Base-by-base conservation (phyloP, 2,797 vertebrate species). In the Glyptemys insculpta region DNA sequence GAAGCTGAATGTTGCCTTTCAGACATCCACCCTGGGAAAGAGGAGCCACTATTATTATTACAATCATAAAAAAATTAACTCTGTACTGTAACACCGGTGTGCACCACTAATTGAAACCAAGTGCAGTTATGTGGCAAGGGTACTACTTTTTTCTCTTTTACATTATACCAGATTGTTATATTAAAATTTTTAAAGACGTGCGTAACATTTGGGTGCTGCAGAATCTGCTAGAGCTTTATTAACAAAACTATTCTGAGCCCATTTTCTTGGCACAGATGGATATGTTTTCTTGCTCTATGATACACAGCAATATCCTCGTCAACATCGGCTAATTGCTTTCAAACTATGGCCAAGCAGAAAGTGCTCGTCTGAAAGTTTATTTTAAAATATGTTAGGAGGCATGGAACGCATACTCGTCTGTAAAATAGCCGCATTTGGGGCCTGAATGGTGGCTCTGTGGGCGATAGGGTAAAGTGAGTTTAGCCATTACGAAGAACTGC, bases 281-380 rank as follows among this genome's bases (percentile, higher is more conserved):
- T 93, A 95, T 95, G 83, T 97, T 97, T 96, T 95, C 94, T 97
- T 97, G 96, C 95, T 97, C 96, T 97, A 95, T 97, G 96, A 97
- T 96, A 95, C 96, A 95, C 94, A 96, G 96, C 92, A 95, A 95
- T 97, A 95, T 96, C 93, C 90, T 96, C 95, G 94, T 97, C 95
- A 94, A 87, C 93, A 93, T 94, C 94, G 95, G 81, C 96, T 96
- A 97, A 97, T 96, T 96, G 92, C 96, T 96, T 93, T 96, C 94
- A 97, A 97, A 96, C 97, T 95, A 94, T 65, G 2, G 62, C 87
- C 2, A 83, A 95, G 92, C 92, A 91, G 81, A 95, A 97, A 94
- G 94, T 91, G 85, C 96, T 95, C 88, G 93, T 93, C 95, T 83
- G 91, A 94, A 91, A 54, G 79, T 90, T 94, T 92, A 96, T 94